phyloP scores from a whole-genome alignment of 2,888 invertebrate species.

The Elgonia sp. region DNA sequence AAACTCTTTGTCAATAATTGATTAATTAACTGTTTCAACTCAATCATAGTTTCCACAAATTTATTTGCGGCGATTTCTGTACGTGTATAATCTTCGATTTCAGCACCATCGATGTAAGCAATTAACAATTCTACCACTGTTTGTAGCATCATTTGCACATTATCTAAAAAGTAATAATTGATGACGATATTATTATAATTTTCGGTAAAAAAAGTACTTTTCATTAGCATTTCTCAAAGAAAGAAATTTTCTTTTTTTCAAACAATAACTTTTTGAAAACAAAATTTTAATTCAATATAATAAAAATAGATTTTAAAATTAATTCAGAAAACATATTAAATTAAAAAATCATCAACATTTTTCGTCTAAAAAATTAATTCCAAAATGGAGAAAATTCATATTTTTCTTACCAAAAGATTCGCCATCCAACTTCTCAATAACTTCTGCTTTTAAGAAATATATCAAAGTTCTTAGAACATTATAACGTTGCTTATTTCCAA shows the following conservation, averaged over 20 bases:
- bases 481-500: constrained; percentile 78
- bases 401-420: constrained; percentile 24
- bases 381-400: neutral
- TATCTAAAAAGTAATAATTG: constrained; percentile 52
- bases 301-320: neutral
- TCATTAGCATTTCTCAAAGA: no score
- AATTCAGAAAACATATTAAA: neutral
- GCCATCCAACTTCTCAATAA: constrained; percentile 27
- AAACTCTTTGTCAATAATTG: constrained; percentile 77
- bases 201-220: no score
- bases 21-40: constrained; percentile 80
- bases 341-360: no score
- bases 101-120: constrained; percentile 80
- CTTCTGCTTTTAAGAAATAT: constrained; percentile 48
- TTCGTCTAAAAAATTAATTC: no score
- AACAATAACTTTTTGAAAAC: no score
- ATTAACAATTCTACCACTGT: constrained; percentile 79
- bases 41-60: constrained; percentile 80
- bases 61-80: constrained; percentile 78
- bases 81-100: constrained; percentile 81
- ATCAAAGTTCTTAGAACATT: constrained; percentile 81
- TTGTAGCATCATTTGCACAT: constrained; percentile 72
- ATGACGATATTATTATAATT: neutral
- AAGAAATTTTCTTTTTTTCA: no score
- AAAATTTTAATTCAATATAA: neutral